A percentile compares a stretch with the other conserved stretches of the same genome.
Conservation (phyloP, 2,113 vertebrate species). For the Gymnarchus niloticus region DNA sequence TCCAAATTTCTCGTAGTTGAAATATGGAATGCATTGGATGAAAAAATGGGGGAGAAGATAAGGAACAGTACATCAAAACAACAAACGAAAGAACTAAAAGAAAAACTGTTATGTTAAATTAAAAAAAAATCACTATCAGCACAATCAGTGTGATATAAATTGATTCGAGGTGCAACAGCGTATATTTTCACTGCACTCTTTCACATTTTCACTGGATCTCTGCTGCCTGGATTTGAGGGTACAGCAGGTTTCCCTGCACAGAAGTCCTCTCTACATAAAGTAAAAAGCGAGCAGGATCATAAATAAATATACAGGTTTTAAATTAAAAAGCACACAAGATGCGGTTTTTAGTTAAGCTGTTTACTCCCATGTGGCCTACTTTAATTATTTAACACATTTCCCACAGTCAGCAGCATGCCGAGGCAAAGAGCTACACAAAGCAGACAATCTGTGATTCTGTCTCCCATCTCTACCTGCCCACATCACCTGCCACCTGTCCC, state of each 20-base stretch:
- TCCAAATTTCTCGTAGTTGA: not conserved
- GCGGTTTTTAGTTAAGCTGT: not conserved
- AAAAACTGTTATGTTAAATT: not conserved
- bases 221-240: not conserved
- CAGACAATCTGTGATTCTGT: not conserved
- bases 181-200: not conserved
- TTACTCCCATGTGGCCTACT: constrained; percentile 39
- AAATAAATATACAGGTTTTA: not conserved
- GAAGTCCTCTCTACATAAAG: not conserved
- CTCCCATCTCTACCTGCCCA: not conserved
- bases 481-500: not conserved
- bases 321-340: not conserved
- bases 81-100: not conserved
- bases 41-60: not conserved
- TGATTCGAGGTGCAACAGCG: not conserved
- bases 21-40: too few relatives aligned
- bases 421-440: constrained; percentile 30
- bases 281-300: not conserved
- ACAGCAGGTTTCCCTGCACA: not conserved
- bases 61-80: not conserved
- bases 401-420: constrained; percentile 29
- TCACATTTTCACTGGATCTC: not conserved
- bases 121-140: not conserved
- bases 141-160: not conserved
- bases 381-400: constrained; percentile 57